phyloP scores from a whole-genome alignment of 1,140 invertebrate genomes.

The Bombus polaris region DNA sequence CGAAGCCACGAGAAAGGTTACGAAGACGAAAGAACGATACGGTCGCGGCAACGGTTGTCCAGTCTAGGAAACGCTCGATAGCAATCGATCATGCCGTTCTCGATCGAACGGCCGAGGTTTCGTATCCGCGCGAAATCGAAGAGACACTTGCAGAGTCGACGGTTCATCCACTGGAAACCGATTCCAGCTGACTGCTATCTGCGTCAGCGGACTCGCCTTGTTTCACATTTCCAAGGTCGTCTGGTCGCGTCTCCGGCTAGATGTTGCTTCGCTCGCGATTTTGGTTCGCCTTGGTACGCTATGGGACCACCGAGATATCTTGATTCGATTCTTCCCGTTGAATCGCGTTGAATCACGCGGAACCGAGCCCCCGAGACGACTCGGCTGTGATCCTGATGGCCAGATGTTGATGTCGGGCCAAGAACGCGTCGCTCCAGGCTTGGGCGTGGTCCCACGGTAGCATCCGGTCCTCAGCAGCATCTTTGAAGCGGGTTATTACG shows the following conservation, averaged over 20 bases:
- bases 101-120: conserved; percentile 62
- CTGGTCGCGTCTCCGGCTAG: conserved; percentile 31
- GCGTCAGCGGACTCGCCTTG: conserved; percentile 56
- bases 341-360: not conserved
- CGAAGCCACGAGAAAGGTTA: not conserved
- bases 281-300: not conserved
- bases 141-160: conserved; percentile 69
- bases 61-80: conserved; percentile 28
- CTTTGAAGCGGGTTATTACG: conserved; percentile 70
- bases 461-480: conserved; percentile 59
- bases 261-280: not conserved
- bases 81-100: conserved; percentile 66
- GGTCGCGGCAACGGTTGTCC: not conserved
- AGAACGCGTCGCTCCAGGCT: conserved; percentile 71
- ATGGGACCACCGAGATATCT: not conserved
- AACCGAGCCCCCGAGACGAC: conserved; percentile 19
- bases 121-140: conserved; percentile 69
- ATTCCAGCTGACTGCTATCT: conserved; percentile 58
- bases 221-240: conserved; percentile 70
- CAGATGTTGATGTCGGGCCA: conserved; percentile 14
- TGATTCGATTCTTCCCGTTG: not conserved
- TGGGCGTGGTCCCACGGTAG: conserved; percentile 78
- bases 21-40: not conserved
- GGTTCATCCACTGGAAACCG: conserved; percentile 76
- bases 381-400: not conserved